A percentile compares a stretch with the other conserved stretches of the same genome.
phyloP scores from a whole-genome alignment of 37 sponge, comb jelly and placozoan species.

The Bolinopsis microptera region DNA sequence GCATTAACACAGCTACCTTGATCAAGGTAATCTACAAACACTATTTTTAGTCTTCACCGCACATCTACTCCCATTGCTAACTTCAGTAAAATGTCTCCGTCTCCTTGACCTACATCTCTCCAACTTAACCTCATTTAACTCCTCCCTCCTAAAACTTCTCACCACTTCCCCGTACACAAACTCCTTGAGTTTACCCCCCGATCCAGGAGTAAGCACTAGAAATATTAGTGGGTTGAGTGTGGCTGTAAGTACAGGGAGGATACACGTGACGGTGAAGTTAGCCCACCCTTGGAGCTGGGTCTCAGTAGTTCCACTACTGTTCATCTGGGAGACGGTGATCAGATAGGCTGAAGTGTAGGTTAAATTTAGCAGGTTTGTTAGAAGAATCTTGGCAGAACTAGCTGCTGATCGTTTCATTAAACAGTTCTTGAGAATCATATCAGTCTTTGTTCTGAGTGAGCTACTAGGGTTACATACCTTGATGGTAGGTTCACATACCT shows the following conservation, averaged over 20 bases:
- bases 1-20: too few species aligned
- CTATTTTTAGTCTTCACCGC: too few species aligned
- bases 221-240: background rate
- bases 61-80: too few species aligned
- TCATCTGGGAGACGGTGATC: background rate
- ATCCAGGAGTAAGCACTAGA: background rate
- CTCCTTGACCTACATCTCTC: background rate
- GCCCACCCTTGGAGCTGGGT: background rate
- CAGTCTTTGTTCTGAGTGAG: too few species aligned
- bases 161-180: constrained; percentile 11
- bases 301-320: background rate
- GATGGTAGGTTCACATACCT: too few species aligned
- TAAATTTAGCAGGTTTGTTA: background rate
- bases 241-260: background rate
- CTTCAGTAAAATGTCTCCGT: background rate
- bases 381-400: background rate
- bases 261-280: background rate
- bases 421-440: too few species aligned
- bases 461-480: too few species aligned
- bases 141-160: background rate
- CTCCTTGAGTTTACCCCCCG: background rate
- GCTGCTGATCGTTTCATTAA: too few species aligned
- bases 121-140: background rate
- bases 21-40: too few species aligned
- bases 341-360: background rate